phyloP scores from a whole-genome alignment of 2,113 vertebrate species.

The Elachura formosa region DNA sequence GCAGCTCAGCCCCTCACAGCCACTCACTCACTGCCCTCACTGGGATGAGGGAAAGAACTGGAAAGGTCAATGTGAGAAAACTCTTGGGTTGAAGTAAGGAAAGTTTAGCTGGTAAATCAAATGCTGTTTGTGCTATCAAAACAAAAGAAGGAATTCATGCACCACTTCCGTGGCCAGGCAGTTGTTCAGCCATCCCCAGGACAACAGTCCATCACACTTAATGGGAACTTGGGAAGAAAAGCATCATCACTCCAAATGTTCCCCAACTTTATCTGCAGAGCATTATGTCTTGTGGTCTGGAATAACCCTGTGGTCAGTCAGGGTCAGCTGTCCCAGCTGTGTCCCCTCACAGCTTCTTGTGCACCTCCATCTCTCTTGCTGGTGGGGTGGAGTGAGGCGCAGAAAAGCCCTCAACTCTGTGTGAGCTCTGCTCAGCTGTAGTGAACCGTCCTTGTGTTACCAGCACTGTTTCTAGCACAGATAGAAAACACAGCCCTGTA shows the following conservation, averaged over 20 bases:
- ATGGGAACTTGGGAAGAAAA: background rate
- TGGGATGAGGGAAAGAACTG: background rate
- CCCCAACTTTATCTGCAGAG: background rate
- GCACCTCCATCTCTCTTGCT: rapidly evolving
- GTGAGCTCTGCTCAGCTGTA: background rate
- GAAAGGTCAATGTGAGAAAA: background rate
- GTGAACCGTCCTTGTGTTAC: background rate
- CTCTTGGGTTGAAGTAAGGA: background rate
- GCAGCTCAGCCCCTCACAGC: background rate
- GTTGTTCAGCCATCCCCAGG: background rate
- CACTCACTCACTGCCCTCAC: background rate
- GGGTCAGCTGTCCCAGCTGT: background rate
- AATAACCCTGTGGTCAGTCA: background rate
- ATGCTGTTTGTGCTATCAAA: background rate
- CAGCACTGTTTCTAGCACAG: background rate
- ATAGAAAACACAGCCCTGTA: background rate
- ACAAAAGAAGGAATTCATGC: background rate
- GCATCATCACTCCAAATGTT: background rate
- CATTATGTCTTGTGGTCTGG: too few relatives aligned
- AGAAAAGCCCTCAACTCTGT: background rate
- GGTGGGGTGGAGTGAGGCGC: background rate
- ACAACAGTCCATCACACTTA: background rate
- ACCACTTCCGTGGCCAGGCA: background rate
- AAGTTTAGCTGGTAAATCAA: background rate
- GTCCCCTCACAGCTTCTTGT: background rate